Conservation (phyloP, 1,140 invertebrate genomes). For the Pinna nobilis region DNA sequence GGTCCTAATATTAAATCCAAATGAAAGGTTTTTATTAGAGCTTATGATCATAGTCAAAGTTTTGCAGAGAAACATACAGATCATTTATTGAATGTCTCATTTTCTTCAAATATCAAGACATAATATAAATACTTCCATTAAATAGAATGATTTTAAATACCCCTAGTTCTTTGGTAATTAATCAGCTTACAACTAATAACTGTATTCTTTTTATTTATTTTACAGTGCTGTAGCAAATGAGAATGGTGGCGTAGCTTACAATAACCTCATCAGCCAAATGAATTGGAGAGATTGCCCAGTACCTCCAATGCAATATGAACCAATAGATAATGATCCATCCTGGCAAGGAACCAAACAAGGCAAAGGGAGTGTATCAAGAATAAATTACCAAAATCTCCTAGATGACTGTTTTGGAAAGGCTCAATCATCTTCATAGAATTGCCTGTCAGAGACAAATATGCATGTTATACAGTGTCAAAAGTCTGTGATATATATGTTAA, state of each 20-base stretch:
- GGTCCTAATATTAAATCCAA: too few species aligned
- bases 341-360: slow-evolving; percentile 59
- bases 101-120: too few species aligned
- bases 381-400: slow-evolving; percentile 61
- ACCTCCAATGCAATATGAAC: slow-evolving; percentile 60
- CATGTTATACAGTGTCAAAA: slow-evolving; percentile 1
- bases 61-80: too few species aligned
- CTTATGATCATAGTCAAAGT: too few species aligned
- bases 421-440: slow-evolving; percentile 11
- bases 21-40: too few species aligned
- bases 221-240: slow-evolving; percentile 57
- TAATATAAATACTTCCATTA: too few species aligned
- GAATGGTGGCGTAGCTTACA: slow-evolving; percentile 56
- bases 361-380: slow-evolving; percentile 45
- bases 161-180: too few species aligned
- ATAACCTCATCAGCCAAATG: slow-evolving; percentile 57
- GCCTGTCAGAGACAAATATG: neutral
- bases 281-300: slow-evolving; percentile 70
- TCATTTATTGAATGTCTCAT: too few species aligned
- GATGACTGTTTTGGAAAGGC: slow-evolving; percentile 59
- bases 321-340: slow-evolving; percentile 50
- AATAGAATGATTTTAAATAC: too few species aligned
- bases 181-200: too few species aligned
- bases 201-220: too few species aligned
- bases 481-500: too few species aligned